Percentiles rank a stretch among this genome's conserved stretches.
Evolutionary conservation across 2,113 vertebrate species (phyloP).

Genomic region (Onychostoma macrolepis): DNA sequence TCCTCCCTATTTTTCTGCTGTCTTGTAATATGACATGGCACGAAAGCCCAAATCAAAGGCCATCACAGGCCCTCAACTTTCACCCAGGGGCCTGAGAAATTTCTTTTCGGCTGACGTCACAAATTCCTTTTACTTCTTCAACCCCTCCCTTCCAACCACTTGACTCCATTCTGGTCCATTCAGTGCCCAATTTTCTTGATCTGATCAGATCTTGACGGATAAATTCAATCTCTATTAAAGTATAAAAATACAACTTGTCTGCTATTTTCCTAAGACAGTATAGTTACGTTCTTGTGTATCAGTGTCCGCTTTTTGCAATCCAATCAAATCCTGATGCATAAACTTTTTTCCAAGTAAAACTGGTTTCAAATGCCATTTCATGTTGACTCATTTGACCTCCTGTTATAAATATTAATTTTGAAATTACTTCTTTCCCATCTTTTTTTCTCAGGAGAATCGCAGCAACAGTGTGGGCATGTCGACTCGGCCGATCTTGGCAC

Average conservation of each 20-base stretch:
- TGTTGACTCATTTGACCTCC: background rate
- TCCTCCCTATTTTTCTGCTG: too few relatives aligned
- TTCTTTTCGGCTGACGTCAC: background rate
- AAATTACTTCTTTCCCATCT: slow-evolving; percentile 47
- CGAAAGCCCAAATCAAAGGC: background rate
- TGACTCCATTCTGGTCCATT: background rate
- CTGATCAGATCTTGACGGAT: background rate
- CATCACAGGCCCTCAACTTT: background rate
- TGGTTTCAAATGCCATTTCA: background rate
- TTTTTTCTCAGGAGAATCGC: slow-evolving; percentile 80
- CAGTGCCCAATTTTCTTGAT: background rate
- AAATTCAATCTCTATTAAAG: background rate
- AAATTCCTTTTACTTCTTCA: background rate
- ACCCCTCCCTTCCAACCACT: background rate
- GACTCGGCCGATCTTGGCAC: slow-evolving; percentile 85
- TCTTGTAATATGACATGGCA: background rate
- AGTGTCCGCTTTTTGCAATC: background rate
- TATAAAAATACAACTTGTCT: background rate
- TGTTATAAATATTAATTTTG: background rate
- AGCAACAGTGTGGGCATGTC: slow-evolving; percentile 83
- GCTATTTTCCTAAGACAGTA: background rate
- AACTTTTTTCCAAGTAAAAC: background rate
- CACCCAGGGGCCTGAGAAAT: background rate
- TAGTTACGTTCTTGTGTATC: background rate
- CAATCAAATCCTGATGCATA: background rate